Evolutionary conservation across 2,888 invertebrate genomes (phyloP), one percentile per base, ranked within the genome.

Genomic region (Xylota sylvarum): DNA sequence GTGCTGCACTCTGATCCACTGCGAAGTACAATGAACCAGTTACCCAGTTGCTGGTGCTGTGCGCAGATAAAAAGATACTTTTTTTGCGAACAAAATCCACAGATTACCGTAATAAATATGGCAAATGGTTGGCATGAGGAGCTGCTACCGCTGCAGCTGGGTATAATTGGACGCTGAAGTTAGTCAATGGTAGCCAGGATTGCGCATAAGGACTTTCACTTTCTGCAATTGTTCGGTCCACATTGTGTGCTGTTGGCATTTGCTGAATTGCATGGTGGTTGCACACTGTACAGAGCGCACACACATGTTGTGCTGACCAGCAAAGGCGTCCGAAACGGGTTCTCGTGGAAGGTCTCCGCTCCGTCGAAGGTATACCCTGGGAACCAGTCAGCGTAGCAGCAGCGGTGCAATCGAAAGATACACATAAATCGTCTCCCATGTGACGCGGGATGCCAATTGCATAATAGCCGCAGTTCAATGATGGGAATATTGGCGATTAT

Each of bases 181-280:
- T 85, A 76, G 85, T 81, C 76, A 85, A 65, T 81, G 85, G 85
- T 67, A 85, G 85, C 85, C 85, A 81, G 85, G 85, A 85, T 85
- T 81, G 85, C 85, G 85, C 85, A 85, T 46, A 85, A 81, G 85
- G 85, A 85, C 85, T 85, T 85, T 85, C 85, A 85, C 85, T 85
- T 85, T 85, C 85, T 12, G 85, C 85, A 76, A 81, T 85, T 85
- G 85, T 85, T 85, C 58, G 40, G n/a, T 62, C 37, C 35, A 46
- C 46, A 14, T 23, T 32, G 58, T 19, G 40, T 50, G 32, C 5
- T 60, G n/a, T 43, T n/a, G 46, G 48, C 35, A 52, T 37, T 52
- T 69, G 56, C 14, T 32, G 55, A 1, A 72, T 58, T 58, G 62
- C 62, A 81, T 56, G 70, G 10, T 77, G 43, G 74, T 19, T 52